Conservation (phyloP, 1,140 invertebrate genomes). For the Ips typographus region DNA sequence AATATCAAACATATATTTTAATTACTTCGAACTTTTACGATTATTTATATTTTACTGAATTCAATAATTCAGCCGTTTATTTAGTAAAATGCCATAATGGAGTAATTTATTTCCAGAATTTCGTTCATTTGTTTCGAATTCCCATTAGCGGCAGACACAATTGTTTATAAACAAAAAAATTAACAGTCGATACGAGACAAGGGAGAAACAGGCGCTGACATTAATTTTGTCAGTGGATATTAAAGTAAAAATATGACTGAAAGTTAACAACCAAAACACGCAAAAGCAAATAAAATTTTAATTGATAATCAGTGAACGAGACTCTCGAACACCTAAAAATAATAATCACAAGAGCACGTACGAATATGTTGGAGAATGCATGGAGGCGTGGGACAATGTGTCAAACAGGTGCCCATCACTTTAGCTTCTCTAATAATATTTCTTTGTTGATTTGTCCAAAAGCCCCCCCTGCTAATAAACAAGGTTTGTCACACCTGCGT, state of each 20-base stretch:
- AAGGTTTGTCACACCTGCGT: conserved; percentile 1
- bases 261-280: too few relatives aligned
- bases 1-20: too few relatives aligned
- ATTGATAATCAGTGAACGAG: too few relatives aligned
- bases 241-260: neutral
- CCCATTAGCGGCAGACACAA: neutral
- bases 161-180: conserved; percentile 1
- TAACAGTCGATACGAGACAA: neutral
- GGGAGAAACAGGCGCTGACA: neutral
- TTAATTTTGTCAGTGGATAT: neutral
- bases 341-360: too few relatives aligned
- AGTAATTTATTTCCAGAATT: conserved; percentile 1
- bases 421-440: neutral
- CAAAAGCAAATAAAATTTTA: too few relatives aligned
- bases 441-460: neutral
- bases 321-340: too few relatives aligned
- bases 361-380: too few relatives aligned
- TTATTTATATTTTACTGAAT: conserved; percentile 1
- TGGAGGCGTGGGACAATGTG: neutral
- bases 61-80: conserved; percentile 1
- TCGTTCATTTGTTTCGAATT: neutral
- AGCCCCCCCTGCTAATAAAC: neutral
- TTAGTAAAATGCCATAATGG: conserved; percentile 3
- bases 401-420: neutral
- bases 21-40: too few relatives aligned